Conservation (phyloP, 2,797 vertebrate species). For the Pterois miles region DNA sequence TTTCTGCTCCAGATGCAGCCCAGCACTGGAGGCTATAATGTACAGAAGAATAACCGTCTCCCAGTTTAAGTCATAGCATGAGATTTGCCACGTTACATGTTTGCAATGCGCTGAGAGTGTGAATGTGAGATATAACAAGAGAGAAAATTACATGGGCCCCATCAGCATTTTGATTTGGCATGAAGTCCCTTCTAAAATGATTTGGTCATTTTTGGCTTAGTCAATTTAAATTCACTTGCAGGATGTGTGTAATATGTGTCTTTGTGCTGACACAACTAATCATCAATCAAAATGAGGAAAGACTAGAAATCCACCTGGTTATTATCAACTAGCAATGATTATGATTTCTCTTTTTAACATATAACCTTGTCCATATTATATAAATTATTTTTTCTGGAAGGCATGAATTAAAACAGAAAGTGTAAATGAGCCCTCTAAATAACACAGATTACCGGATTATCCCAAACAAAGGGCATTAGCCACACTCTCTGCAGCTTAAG, state of each 20-base stretch:
- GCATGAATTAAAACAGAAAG: slow-evolving; percentile 71
- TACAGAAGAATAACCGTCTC: slow-evolving; percentile 22
- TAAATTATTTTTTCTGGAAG: slow-evolving; percentile 40
- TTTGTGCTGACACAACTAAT: not conserved
- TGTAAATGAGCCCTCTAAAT: slow-evolving; percentile 86
- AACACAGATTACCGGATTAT: slow-evolving; percentile 87
- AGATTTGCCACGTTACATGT: slow-evolving; percentile 23
- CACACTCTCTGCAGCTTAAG: slow-evolving; percentile 83
- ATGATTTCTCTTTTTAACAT: slow-evolving; percentile 9
- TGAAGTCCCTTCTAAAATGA: not conserved
- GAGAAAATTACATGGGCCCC: not conserved
- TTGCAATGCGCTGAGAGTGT: slow-evolving; percentile 19
- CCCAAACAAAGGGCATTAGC: slow-evolving; percentile 86
- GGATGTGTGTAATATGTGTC: not conserved
- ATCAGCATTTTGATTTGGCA: not conserved
- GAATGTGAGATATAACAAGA: slow-evolving; percentile 4
- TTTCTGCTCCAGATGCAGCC: slow-evolving; percentile 70
- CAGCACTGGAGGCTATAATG: slow-evolving; percentile 48
- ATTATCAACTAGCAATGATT: not conserved
- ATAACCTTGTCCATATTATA: slow-evolving; percentile 37
- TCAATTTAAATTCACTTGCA: not conserved
- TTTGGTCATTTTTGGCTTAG: not conserved
- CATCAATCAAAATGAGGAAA: not conserved
- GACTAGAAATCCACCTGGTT: not conserved
- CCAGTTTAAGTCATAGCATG: slow-evolving; percentile 13